Evolutionary conservation across 2,888 invertebrate genomes (phyloP).

Genomic region (Oasisia sp.): DNA sequence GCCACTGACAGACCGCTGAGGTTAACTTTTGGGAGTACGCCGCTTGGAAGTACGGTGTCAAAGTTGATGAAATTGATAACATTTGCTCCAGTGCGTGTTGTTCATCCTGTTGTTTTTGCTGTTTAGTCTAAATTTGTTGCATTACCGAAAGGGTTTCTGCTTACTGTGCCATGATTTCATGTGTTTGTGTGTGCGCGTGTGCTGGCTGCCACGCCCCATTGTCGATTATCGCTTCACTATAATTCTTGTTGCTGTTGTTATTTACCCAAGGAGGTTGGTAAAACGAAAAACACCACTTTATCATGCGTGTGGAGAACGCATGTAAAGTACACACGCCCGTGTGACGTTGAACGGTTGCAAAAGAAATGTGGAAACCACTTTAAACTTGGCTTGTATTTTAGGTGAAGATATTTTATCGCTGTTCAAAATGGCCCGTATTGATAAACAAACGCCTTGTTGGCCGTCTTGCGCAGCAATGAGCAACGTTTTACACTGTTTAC

Average conservation of each 20-base stretch:
- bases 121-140: conserved; percentile 3
- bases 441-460: neutral
- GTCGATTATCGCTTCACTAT: neutral
- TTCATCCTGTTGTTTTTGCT: conserved; percentile 8
- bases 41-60: neutral
- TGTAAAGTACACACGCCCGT: neutral
- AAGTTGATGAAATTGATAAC: neutral
- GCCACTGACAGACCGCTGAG: neutral
- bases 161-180: conserved; percentile 3
- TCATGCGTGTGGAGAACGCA: neutral
- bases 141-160: conserved; percentile 6
- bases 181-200: neutral
- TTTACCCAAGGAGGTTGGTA: neutral
- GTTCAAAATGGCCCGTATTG: neutral
- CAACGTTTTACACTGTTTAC: neutral
- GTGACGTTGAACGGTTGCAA: neutral
- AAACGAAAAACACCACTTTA: neutral
- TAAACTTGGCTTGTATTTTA: conserved; percentile 13
- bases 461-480: neutral
- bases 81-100: neutral
- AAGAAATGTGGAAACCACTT: conserved; percentile 13
- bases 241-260: conserved; percentile 11
- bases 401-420: neutral
- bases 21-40: neutral
- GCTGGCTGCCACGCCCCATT: neutral